phyloP scores from a whole-genome alignment of 2,113 vertebrate species.

The Drymodes brunneopygia region DNA sequence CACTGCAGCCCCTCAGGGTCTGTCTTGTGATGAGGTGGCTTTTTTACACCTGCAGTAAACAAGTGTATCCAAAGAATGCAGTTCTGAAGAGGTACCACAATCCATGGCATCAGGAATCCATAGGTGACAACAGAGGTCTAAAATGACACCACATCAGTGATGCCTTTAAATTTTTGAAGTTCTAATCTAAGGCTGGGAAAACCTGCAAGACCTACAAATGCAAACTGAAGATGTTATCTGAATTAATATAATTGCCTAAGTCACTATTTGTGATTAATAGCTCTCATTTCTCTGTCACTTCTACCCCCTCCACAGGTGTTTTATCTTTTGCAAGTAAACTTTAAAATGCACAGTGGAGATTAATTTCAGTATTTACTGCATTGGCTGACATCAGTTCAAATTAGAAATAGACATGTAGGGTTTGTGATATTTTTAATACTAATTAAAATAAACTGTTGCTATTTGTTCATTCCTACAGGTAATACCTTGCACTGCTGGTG shows the following conservation, averaged over 20 bases:
- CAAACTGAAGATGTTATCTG: background rate
- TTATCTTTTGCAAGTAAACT: constrained; percentile 27
- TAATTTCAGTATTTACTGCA: constrained; percentile 20
- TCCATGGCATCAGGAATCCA: background rate
- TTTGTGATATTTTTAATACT: background rate
- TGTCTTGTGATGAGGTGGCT: background rate
- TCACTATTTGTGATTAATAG: background rate
- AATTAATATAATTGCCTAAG: background rate
- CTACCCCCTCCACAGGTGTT: background rate
- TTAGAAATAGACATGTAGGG: background rate
- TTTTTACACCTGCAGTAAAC: background rate
- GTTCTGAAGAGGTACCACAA: background rate
- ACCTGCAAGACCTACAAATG: background rate
- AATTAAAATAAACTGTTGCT: background rate
- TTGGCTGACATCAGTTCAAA: constrained; percentile 17
- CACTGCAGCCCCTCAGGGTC: background rate
- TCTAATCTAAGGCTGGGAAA: background rate
- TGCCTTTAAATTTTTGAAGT: background rate
- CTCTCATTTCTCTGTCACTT: background rate
- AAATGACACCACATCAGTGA: background rate
- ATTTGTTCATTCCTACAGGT: background rate
- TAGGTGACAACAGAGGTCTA: background rate
- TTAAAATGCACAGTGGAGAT: constrained; percentile 34
- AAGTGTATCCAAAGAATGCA: background rate
- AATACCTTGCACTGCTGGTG: background rate